phyloP scores from a whole-genome alignment of 2,797 vertebrate species.

The Anguilla anguilla region DNA sequence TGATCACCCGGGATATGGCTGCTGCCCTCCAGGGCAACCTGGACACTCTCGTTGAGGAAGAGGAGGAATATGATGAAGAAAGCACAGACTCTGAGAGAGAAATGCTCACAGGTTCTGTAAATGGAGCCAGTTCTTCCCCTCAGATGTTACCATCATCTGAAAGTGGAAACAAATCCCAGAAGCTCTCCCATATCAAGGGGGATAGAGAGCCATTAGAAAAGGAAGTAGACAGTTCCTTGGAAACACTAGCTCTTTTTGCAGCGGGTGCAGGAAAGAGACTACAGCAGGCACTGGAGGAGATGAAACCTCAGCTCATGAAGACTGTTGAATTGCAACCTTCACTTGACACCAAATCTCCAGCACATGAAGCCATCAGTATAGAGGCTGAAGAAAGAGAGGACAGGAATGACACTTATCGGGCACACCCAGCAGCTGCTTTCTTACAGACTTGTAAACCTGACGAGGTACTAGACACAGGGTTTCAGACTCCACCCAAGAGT shows the following conservation, averaged over 20 bases:
- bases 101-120: constrained; percentile 52
- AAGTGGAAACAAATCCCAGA: constrained; percentile 46
- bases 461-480: background rate
- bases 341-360: constrained; percentile 19
- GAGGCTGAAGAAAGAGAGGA: background rate
- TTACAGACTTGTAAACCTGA: background rate
- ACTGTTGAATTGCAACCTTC: constrained; percentile 17
- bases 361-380: constrained; percentile 24
- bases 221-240: constrained; percentile 60
- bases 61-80: constrained; percentile 35
- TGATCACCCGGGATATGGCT: constrained; percentile 74
- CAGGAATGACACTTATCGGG: constrained; percentile 16
- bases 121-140: constrained; percentile 44
- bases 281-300: constrained; percentile 64
- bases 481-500: constrained; percentile 21
- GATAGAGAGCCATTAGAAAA: constrained; percentile 28
- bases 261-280: constrained; percentile 69
- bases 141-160: constrained; percentile 41
- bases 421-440: constrained; percentile 7
- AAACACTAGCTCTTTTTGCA: constrained; percentile 65
- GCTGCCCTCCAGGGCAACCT: constrained; percentile 58
- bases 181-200: constrained; percentile 32
- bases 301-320: constrained; percentile 44
- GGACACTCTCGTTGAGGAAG: constrained; percentile 36
- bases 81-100: constrained; percentile 25